Conservation (phyloP, 2,797 vertebrate genomes). For the Melanogrammus aeglefinus region DNA sequence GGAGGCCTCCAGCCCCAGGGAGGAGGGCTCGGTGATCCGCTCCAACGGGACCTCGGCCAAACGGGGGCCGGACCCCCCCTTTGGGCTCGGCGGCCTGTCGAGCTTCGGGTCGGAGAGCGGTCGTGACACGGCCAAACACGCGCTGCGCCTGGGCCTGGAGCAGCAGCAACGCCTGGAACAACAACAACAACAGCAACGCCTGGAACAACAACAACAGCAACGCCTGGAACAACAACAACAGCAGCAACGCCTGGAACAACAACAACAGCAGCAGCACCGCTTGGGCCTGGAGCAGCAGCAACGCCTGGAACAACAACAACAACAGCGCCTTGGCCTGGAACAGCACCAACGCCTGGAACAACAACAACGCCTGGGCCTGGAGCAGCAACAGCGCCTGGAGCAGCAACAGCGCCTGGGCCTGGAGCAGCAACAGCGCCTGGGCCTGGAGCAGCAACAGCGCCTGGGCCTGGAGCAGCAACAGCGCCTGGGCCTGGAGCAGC, state of each 20-base stretch:
- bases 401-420: conserved; percentile 42
- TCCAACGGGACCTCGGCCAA: conserved; percentile 80
- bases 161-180: conserved; percentile 50
- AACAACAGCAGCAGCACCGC: too few species aligned
- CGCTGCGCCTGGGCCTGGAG: conserved; percentile 69
- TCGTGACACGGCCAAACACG: conserved; percentile 78
- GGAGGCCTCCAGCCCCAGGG: conserved; percentile 79
- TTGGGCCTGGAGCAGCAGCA: too few species aligned
- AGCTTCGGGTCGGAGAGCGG: conserved; percentile 80
- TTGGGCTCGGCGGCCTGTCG: conserved; percentile 66
- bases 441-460: conserved; percentile 64
- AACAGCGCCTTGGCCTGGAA: too few species aligned
- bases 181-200: too few species aligned
- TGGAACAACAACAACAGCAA: conserved; percentile 51
- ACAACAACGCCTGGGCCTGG: too few species aligned
- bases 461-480: too few species aligned
- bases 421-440: conserved; percentile 57
- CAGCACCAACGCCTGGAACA: conserved; percentile 48
- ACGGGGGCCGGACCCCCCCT: conserved; percentile 67
- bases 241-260: neutral
- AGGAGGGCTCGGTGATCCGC: conserved; percentile 90
- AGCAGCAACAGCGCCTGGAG: too few species aligned
- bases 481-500: conserved; percentile 63
- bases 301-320: too few species aligned
- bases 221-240: conserved; percentile 34